Percentiles rank a stretch among this genome's conserved stretches.
phyloP scores from a whole-genome alignment of 92 coral and sea anemone species.

The Parazoanthus swiftii region DNA sequence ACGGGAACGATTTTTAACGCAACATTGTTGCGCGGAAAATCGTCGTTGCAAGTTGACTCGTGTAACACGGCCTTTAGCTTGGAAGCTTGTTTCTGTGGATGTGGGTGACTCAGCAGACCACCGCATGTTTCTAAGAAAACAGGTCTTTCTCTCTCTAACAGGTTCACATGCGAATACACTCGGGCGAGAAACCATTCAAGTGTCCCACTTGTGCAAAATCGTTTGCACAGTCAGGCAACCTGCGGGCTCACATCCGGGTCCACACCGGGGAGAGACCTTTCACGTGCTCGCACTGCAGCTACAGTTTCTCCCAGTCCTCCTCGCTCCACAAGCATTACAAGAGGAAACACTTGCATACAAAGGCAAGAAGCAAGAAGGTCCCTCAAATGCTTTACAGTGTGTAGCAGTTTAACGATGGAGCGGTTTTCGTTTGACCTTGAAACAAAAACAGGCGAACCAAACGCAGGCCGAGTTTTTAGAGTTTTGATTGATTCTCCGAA shows the following conservation, averaged over 20 bases:
- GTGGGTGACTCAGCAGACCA: not conserved
- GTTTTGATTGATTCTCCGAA: too few relatives aligned
- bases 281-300: conserved; percentile 3
- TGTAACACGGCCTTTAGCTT: too few relatives aligned
- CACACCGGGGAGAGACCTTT: conserved; percentile 30
- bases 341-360: conserved; percentile 10
- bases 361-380: too few relatives aligned
- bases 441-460: too few relatives aligned
- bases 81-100: not conserved
- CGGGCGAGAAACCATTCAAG: conserved; percentile 35
- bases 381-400: too few relatives aligned
- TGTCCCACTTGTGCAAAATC: conserved; percentile 7
- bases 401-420: too few relatives aligned
- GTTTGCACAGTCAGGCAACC: conserved; percentile 29
- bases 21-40: too few relatives aligned
- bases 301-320: conserved; percentile 22
- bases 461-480: too few relatives aligned
- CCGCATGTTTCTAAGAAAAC: not conserved
- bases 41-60: too few relatives aligned
- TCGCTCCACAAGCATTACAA: conserved; percentile 27
- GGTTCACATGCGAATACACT: conserved; percentile 32
- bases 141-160: not conserved
- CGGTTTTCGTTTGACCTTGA: too few relatives aligned
- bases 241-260: conserved; percentile 25
- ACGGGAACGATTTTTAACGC: too few relatives aligned